Base-by-base conservation (phyloP, 1,140 invertebrate genomes). In the Drosophila kikkawai region DNA sequence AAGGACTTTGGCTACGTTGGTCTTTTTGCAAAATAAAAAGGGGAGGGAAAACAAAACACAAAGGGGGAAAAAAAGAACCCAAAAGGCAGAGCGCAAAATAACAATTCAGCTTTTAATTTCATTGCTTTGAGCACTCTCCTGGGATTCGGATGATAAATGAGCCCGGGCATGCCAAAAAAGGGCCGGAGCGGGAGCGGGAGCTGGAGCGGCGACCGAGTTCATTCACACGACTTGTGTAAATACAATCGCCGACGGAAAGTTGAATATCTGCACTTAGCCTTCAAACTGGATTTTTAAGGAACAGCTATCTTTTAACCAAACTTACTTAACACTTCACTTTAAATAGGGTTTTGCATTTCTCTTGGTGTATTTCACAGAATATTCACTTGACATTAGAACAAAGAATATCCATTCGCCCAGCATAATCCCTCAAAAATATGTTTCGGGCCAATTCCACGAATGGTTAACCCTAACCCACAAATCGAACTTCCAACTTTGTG, bases 91-190 rank as follows among this genome's bases (percentile, higher is more conserved):
- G 37, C 41, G 70, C 17, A 64, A 74, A 82, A 82, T 82, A 82
- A 82, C 80, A 82, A 82, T 82, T 82, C 75, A 82, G 80, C 80
- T 82, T 82, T 82, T 82, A 82, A 82, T 82, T 82, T 82, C 80
- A 82, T 82, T 82, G 80, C 80, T 64, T 82, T 82, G 80, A 82
- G 79, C 70, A 82, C 80, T 82, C 80, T 82, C 79, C 55, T 78
- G 80, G 80, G 80, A 82, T 64, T 82, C 68, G 68, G 64, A 82
- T 82, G 80, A 82, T 82, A 82, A 82, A 82, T 82, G 80, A 69
- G 41, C 53, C 57, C 68, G 39, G 17, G 29, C 37, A 57, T 34
- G 51, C 75, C 51, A 58, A 63, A 32, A 53, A 58, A n/a, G 26
- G 17, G 19, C 8, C 13, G 39, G 19, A 13, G 11, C n/a, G 1